A percentile compares a stretch with the other conserved stretches of the same genome.
phyloP scores from a whole-genome alignment of 2,113 vertebrate species.

The Miniopterus natalensis region DNA sequence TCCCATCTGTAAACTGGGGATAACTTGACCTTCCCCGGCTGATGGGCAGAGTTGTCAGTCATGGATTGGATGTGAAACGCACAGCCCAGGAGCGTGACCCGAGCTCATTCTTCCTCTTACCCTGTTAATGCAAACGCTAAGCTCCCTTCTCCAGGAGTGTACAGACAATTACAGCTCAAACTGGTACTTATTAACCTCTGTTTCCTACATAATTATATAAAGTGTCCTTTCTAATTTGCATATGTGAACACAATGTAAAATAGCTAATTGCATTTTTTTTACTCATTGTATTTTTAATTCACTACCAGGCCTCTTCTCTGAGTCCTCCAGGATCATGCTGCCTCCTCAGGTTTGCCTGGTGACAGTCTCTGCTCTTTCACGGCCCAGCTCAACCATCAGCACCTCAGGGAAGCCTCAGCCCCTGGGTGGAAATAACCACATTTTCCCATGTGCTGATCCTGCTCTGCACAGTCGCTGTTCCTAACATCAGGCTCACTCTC shows the following conservation, averaged over 20 bases:
- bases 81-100: not conserved
- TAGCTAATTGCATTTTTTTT: slow-evolving; percentile 52
- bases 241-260: slow-evolving; percentile 64
- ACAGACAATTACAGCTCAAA: slow-evolving; percentile 48
- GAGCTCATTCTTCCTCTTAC: not conserved
- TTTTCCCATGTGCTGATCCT: accelerated
- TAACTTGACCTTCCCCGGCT: not conserved
- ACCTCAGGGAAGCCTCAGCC: not conserved
- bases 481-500: not conserved
- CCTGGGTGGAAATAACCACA: not conserved
- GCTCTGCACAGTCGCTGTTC: too few relatives aligned
- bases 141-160: not conserved
- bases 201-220: slow-evolving; percentile 69
- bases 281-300: slow-evolving; percentile 65
- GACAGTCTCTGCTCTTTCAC: not conserved
- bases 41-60: not conserved
- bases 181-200: slow-evolving; percentile 52
- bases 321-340: not conserved
- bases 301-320: not conserved
- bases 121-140: not conserved
- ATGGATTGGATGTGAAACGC: not conserved
- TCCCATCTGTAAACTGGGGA: not conserved
- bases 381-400: not conserved
- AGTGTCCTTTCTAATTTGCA: slow-evolving; percentile 47
- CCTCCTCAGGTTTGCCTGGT: not conserved